Percentiles rank a stretch among this genome's conserved stretches.
phyloP scores from a whole-genome alignment of 2,888 invertebrate genomes.

The Dioctria rufipes region DNA sequence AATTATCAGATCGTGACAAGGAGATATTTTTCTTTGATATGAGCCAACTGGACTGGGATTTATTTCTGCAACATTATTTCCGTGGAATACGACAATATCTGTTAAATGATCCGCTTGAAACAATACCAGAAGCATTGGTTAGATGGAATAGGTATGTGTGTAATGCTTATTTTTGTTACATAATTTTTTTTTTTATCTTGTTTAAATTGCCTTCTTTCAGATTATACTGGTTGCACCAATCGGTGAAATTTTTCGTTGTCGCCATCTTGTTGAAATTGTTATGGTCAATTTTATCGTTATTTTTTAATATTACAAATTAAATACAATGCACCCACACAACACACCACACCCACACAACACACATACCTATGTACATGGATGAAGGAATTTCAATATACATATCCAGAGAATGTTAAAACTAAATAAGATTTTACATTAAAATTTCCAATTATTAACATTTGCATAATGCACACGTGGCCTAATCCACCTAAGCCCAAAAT shows the following conservation, averaged over 20 bases:
- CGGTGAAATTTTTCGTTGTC: conserved; percentile 68
- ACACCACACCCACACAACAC: no score
- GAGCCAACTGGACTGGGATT: conserved; percentile 81
- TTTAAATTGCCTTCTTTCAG: conserved; percentile 65
- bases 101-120: conserved; percentile 84
- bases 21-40: conserved; percentile 82
- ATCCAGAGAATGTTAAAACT: no score
- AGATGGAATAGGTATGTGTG: conserved; percentile 73
- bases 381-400: no score
- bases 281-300: conserved; percentile 62
- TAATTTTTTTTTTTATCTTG: no score
- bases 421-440: no score
- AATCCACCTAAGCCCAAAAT: no score
- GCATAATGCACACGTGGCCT: no score
- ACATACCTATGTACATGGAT: no score
- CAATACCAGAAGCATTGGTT: conserved; percentile 79
- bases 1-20: conserved; percentile 75
- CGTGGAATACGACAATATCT: conserved; percentile 84
- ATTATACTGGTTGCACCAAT: conserved; percentile 72
- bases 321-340: no score
- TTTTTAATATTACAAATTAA: conserved; percentile 57
- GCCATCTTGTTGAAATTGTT: conserved; percentile 61
- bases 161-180: not conserved
- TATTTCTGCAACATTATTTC: conserved; percentile 77
- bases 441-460: no score